Evolutionary conservation across 2,113 vertebrate species (phyloP).

Genomic region (Tyrannus savana): DNA sequence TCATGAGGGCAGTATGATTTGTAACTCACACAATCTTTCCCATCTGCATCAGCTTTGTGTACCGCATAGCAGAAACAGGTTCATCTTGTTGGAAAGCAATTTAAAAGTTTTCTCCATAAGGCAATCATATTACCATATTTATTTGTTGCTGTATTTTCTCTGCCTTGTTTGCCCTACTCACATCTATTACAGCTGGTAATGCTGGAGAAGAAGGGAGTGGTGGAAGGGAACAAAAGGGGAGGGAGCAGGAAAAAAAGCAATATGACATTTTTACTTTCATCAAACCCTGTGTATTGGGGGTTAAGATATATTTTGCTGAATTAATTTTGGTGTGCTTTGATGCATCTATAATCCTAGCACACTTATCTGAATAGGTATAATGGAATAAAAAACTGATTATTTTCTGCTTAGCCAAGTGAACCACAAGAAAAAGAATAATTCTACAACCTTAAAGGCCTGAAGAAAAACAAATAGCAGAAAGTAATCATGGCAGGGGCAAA

Average conservation of each 20-base stretch:
- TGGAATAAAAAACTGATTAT: constrained; percentile 13
- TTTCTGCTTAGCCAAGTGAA: constrained; percentile 48
- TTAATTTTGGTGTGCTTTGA: neutral
- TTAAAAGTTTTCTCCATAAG: constrained; percentile 36
- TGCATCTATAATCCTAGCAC: constrained; percentile 7
- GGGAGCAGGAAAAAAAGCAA: rapidly evolving
- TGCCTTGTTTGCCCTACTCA: constrained; percentile 33
- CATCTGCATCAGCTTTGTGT: neutral
- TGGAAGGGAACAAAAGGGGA: neutral
- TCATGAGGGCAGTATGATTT: neutral
- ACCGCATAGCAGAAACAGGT: neutral
- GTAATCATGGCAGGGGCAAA: constrained; percentile 40
- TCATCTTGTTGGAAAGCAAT: constrained; percentile 32
- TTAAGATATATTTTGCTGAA: constrained; percentile 30
- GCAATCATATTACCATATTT: constrained; percentile 44
- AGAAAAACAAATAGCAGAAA: constrained; percentile 53
- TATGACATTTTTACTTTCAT: neutral
- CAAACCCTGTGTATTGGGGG: neutral
- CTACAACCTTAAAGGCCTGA: constrained; percentile 40
- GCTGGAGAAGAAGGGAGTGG: neutral
- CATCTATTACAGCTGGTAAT: neutral
- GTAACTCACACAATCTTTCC: neutral
- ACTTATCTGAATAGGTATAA: neutral
- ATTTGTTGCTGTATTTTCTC: constrained; percentile 33
- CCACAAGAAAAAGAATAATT: constrained; percentile 39